phyloP scores from a whole-genome alignment of 2,888 invertebrate species.

The Acholoe squamosa region DNA sequence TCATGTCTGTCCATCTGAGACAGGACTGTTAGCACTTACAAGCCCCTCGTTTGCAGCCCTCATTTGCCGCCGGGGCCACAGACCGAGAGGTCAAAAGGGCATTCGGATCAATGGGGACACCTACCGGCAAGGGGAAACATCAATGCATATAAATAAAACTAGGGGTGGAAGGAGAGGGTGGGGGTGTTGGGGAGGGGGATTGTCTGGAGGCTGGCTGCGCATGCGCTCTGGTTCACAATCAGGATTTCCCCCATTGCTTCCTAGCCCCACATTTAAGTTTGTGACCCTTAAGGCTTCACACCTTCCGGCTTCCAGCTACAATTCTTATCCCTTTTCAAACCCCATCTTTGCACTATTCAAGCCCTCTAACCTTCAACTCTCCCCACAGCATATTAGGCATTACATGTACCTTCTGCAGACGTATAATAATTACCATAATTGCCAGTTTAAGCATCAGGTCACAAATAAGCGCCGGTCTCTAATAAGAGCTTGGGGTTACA shows the following conservation, averaged over 20 bases:
- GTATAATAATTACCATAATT: no score
- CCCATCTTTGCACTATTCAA: background rate
- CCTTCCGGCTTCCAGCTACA: background rate
- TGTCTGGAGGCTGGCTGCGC: background rate
- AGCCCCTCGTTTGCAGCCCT: constrained; percentile 32
- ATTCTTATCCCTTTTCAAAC: no score
- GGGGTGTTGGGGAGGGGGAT: no score
- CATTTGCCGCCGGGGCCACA: background rate
- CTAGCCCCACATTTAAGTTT: no score
- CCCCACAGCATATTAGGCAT: no score
- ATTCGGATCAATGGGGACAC: constrained; percentile 42
- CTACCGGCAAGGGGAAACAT: constrained; percentile 31
- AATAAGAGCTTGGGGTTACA: no score
- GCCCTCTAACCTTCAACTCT: background rate
- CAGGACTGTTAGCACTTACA: background rate
- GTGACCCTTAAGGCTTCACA: no score
- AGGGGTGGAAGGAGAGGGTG: no score
- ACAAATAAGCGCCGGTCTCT: no score
- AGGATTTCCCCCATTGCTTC: background rate
- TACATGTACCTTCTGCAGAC: no score
- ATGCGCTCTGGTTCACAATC: background rate
- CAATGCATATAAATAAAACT: constrained; percentile 50
- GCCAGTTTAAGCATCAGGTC: no score
- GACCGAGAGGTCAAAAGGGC: background rate
- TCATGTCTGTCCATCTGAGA: constrained; percentile 6